A percentile compares a stretch with the other conserved stretches of the same genome.
These are phyloP conservation scores for Spisula subtruncata DNA, from an alignment of 2,888 invertebrate species.

Conservation along the genomic window DNA sequence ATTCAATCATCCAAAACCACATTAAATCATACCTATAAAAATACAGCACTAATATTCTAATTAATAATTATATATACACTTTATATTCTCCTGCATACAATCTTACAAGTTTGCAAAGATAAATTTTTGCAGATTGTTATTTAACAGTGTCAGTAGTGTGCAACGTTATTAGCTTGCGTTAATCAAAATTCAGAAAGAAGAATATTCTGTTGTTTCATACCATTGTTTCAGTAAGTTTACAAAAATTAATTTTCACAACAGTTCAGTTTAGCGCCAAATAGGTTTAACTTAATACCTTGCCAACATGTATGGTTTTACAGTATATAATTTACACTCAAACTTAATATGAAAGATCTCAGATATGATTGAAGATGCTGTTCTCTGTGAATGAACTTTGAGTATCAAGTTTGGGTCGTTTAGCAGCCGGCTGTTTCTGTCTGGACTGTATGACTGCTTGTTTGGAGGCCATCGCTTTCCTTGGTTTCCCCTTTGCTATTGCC, in stretches of 20 bases:
- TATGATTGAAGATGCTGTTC: conserved; percentile 75
- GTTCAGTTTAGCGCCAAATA: too few relatives aligned
- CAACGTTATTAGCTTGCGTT: too few relatives aligned
- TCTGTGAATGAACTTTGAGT: conserved; percentile 69
- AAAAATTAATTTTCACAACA: too few relatives aligned
- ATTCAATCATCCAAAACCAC: not conserved
- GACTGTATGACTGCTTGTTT: conserved; percentile 33
- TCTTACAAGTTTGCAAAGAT: too few relatives aligned
- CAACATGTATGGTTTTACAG: not conserved
- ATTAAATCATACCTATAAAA: not conserved
- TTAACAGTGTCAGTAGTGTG: too few relatives aligned
- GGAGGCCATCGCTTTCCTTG: conserved; percentile 60
- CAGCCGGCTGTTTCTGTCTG: conserved; percentile 59
- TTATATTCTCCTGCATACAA: not conserved
- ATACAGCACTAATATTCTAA: not conserved
- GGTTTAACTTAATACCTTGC: too few relatives aligned
- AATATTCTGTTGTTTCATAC: too few relatives aligned
- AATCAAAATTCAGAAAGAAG: too few relatives aligned
- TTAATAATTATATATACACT: not conserved
- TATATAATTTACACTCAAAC: not conserved
- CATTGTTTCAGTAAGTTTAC: too few relatives aligned
- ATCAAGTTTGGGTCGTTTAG: conserved; percentile 73
- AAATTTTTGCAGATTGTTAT: too few relatives aligned
- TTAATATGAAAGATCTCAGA: conserved; percentile 46
- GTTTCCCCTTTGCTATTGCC: conserved; percentile 46